Percentiles rank a stretch among this genome's conserved stretches.
Evolutionary conservation across 2,888 invertebrate species (phyloP).

Genomic region (Platypus cylindrus): DNA sequence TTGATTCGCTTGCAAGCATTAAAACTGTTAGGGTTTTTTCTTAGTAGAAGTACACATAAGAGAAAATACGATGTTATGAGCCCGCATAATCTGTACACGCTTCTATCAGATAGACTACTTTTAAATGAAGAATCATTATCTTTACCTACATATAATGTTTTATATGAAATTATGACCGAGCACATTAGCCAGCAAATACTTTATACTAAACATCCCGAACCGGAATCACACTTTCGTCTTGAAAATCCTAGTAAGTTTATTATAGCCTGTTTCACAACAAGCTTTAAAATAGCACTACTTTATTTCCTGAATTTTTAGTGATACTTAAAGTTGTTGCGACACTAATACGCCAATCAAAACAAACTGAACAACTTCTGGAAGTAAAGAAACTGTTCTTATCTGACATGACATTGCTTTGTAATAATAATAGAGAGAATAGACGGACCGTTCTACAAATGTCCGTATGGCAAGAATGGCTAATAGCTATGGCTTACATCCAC

Average conservation of each 20-base stretch:
- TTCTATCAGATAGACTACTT: slow-evolving; percentile 85
- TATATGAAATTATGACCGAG: slow-evolving; percentile 97
- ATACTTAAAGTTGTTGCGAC: slow-evolving; percentile 98
- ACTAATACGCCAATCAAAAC: slow-evolving; percentile 90
- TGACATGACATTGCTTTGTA: slow-evolving; percentile 96
- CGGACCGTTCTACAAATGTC: slow-evolving; percentile 98
- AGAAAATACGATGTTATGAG: slow-evolving; percentile 99
- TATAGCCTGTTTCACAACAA: neutral
- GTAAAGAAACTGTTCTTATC: slow-evolving; percentile 94
- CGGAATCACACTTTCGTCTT: slow-evolving; percentile 85
- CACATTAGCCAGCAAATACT: slow-evolving; percentile 91
- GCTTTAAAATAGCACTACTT: neutral
- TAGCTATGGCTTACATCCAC: slow-evolving; percentile 96
- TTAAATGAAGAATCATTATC: slow-evolving; percentile 81
- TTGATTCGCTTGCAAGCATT: slow-evolving; percentile 89
- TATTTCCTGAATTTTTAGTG: slow-evolving; percentile 47
- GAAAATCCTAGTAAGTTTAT: slow-evolving; percentile 84
- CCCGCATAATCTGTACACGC: slow-evolving; percentile 93
- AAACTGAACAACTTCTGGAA: slow-evolving; percentile 78
- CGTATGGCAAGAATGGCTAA: slow-evolving; percentile 99
- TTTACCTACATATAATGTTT: slow-evolving; percentile 92
- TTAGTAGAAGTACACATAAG: slow-evolving; percentile 96
- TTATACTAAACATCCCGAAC: slow-evolving; percentile 88
- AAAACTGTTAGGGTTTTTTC: slow-evolving; percentile 93
- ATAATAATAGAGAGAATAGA: slow-evolving; percentile 93